Evolutionary conservation across 2,113 vertebrate species (phyloP).

Genomic region (Tetrax tetrax): DNA sequence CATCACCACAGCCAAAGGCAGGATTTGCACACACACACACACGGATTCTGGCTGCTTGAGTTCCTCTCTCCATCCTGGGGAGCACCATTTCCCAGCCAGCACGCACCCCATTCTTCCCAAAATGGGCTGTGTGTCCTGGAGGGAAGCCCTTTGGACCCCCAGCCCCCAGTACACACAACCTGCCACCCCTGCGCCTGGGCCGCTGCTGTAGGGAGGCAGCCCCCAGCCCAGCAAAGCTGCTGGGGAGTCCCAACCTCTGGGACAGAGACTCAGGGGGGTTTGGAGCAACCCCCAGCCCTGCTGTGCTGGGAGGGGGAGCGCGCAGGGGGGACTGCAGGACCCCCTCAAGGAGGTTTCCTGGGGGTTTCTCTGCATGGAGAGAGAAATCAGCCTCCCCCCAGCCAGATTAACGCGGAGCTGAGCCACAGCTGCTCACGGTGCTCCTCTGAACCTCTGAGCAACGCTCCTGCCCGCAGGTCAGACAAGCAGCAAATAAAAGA

Average conservation of each 20-base stretch:
- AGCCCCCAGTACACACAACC: accelerated
- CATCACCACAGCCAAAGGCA: background rate
- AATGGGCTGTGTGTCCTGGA: background rate
- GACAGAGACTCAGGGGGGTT: too few species aligned
- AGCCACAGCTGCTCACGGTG: background rate
- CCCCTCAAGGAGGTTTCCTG: background rate
- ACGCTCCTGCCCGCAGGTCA: slow-evolving; percentile 41
- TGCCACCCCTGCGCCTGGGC: background rate
- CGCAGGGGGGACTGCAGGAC: background rate
- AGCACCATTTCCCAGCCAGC: background rate
- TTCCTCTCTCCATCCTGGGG: accelerated
- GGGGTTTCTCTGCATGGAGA: background rate
- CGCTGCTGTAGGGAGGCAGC: background rate
- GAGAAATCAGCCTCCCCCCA: background rate
- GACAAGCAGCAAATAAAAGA: slow-evolving; percentile 41
- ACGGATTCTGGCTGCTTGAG: accelerated
- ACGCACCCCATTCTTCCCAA: background rate
- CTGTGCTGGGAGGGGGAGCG: background rate
- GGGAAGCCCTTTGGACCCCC: background rate
- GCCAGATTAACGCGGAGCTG: background rate
- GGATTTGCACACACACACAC: background rate
- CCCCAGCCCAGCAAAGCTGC: background rate
- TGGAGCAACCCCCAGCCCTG: background rate
- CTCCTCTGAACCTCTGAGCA: slow-evolving; percentile 15
- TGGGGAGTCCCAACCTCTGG: background rate